A percentile compares a stretch with the other conserved stretches of the same genome.
Evolutionary conservation across 2,113 vertebrate genomes (phyloP).

Genomic region (Neotragus pygmaeus): DNA sequence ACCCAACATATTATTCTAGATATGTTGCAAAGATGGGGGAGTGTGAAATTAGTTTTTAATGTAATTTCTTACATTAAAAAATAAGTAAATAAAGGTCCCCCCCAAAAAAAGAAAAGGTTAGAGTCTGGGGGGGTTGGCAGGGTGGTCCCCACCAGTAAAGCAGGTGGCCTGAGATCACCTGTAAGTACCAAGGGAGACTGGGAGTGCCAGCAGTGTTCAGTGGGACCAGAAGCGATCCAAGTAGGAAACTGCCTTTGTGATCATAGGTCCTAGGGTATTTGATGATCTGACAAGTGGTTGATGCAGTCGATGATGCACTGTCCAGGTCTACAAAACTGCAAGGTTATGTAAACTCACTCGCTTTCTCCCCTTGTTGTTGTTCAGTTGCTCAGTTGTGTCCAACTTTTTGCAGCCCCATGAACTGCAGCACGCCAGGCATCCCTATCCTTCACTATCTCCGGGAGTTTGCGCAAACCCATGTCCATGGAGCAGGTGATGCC

Average conservation of each 20-base stretch:
- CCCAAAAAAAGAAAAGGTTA: not conserved
- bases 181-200: not conserved
- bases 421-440: not conserved
- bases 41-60: not conserved
- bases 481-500: not conserved
- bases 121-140: too few relatives aligned
- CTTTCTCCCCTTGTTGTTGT: not conserved
- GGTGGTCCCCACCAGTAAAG: not conserved
- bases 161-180: not conserved
- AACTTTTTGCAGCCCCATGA: not conserved
- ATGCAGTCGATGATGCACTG: fast-evolving
- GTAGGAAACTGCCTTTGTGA: not conserved
- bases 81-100: not conserved
- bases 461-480: not conserved
- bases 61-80: not conserved
- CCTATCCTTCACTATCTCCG: not conserved
- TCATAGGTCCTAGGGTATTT: not conserved
- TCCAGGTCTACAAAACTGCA: not conserved
- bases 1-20: not conserved
- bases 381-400: not conserved
- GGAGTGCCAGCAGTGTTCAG: not conserved
- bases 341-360: not conserved
- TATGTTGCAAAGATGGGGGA: not conserved
- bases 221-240: not conserved
- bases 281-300: not conserved